These are phyloP conservation scores for Brachirus orientalis DNA, from an alignment of 2,113 vertebrate species.

Conservation along the genomic window DNA sequence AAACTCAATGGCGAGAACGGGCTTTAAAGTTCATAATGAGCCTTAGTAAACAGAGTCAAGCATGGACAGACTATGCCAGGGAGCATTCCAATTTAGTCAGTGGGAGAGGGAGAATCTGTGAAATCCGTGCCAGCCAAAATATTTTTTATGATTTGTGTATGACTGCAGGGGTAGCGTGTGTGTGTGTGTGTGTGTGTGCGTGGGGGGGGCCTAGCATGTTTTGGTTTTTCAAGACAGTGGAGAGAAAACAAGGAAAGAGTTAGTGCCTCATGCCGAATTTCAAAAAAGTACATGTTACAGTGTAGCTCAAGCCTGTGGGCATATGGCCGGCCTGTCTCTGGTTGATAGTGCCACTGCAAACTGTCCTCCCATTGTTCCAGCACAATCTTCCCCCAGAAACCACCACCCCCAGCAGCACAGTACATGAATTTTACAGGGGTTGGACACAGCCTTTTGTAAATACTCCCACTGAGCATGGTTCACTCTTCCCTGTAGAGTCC, in stretches of 20 bases:
- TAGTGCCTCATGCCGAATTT: neutral
- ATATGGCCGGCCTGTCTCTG: neutral
- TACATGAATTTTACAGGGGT: conserved; percentile 68
- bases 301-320: neutral
- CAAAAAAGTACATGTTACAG: conserved; percentile 1
- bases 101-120: too few species aligned
- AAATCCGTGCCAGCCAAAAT: too few species aligned
- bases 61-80: too few species aligned
- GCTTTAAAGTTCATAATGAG: too few species aligned
- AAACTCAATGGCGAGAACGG: too few species aligned
- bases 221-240: too few species aligned
- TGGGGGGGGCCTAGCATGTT: too few species aligned
- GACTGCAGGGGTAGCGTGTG: too few species aligned
- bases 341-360: conserved; percentile 4
- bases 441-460: conserved; percentile 49
- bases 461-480: conserved; percentile 45
- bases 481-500: conserved; percentile 12
- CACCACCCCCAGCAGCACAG: conserved; percentile 40
- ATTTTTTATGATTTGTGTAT: too few species aligned
- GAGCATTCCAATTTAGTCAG: too few species aligned
- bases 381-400: conserved; percentile 48
- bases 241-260: neutral
- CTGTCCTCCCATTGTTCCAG: conserved; percentile 22
- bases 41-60: too few species aligned
- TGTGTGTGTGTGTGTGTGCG: too few species aligned